Conservation (phyloP, 2,888 invertebrate genomes). For the Clistopyga incitator region DNA sequence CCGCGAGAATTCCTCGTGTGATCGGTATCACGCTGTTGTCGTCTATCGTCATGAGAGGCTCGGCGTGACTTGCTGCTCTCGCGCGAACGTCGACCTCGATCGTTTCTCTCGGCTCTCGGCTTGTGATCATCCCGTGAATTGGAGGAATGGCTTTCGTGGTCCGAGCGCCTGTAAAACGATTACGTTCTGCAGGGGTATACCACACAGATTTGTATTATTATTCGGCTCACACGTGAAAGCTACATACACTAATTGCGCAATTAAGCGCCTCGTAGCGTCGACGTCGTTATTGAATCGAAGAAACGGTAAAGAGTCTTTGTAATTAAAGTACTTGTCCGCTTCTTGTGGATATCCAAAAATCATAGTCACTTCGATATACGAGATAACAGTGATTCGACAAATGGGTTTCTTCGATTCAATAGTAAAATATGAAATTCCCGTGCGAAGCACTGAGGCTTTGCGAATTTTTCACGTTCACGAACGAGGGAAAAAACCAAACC, state of each 20-base stretch:
- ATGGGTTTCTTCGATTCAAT: constrained; percentile 35
- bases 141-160: constrained; percentile 78
- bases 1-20: constrained; percentile 75
- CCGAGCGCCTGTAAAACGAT: constrained; percentile 84
- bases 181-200: constrained; percentile 84
- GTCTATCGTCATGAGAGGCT: constrained; percentile 78
- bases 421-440: constrained; percentile 11
- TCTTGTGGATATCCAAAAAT: too few relatives aligned
- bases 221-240: constrained; percentile 74
- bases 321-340: background rate
- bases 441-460: constrained; percentile 10
- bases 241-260: constrained; percentile 49
- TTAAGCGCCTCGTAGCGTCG: constrained; percentile 23
- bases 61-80: constrained; percentile 75
- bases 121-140: constrained; percentile 78
- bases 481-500: constrained; percentile 74
- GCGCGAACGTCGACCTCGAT: constrained; percentile 72
- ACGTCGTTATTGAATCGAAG: constrained; percentile 40
- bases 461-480: constrained; percentile 26
- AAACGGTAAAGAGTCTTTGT: constrained; percentile 38
- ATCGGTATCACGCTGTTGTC: constrained; percentile 74
- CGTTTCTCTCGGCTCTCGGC: constrained; percentile 73
- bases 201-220: constrained; percentile 84
- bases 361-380: constrained; percentile 13
- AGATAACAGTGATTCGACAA: constrained; percentile 7